Conservation (phyloP, 2,113 vertebrate species). For the Lasiurus borealis region DNA sequence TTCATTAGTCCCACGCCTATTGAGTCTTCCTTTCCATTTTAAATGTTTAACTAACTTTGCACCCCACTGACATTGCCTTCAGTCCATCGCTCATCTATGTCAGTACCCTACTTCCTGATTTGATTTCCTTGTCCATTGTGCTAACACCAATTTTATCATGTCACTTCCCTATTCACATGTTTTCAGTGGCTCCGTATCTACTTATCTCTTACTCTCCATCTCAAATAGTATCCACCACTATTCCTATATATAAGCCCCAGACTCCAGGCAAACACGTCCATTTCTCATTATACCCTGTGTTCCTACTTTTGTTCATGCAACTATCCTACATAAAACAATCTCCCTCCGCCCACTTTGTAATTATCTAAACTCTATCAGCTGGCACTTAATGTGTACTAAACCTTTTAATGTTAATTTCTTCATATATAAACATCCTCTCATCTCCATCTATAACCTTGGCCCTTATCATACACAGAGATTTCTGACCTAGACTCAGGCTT, state of each 20-base stretch:
- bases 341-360: not conserved
- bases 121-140: not conserved
- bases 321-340: conserved; percentile 28
- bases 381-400: not conserved
- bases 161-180: not conserved
- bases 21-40: conserved; percentile 20
- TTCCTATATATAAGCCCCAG: not conserved
- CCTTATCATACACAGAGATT: conserved; percentile 4
- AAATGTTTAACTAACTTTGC: not conserved
- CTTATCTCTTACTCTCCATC: not conserved
- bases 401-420: not conserved
- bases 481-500: not conserved
- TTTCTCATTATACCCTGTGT: not conserved
- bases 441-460: not conserved
- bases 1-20: not conserved
- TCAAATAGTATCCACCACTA: not conserved
- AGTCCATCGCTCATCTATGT: not conserved
- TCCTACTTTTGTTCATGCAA: not conserved
- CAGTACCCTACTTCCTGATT: not conserved
- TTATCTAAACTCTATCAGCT: conserved; percentile 4
- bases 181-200: not conserved
- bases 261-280: not conserved
- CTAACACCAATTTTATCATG: not conserved
- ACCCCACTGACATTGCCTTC: not conserved
- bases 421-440: not conserved